A percentile compares a stretch with the other conserved stretches of the same genome.
These are phyloP conservation scores for Andrena trimmerana DNA, from an alignment of 2,888 invertebrate species.

Conservation along the genomic window DNA sequence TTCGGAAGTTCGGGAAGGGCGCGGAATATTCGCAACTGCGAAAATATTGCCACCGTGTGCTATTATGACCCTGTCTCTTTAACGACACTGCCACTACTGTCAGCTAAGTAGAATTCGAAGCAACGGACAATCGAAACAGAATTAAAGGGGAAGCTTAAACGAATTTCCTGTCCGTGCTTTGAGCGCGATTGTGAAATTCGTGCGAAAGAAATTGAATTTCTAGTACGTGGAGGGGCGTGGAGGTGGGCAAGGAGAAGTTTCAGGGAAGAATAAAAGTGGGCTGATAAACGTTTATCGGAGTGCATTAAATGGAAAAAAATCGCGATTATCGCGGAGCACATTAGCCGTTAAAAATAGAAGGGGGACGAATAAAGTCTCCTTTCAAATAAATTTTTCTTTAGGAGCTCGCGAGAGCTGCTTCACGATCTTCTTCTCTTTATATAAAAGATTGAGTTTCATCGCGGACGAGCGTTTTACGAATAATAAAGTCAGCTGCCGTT, in stretches of 20 bases:
- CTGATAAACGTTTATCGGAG: conserved; percentile 50
- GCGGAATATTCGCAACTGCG: background rate
- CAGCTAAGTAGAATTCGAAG: background rate
- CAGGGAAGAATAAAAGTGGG: conserved; percentile 5
- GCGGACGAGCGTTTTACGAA: conserved; percentile 46
- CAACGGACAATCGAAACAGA: conserved; percentile 6
- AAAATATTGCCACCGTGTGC: no score
- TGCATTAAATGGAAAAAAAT: conserved; percentile 13
- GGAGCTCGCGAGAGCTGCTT: conserved; percentile 23
- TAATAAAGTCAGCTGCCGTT: conserved; percentile 34
- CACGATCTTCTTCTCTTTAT: conserved; percentile 43
- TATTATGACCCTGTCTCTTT: no score
- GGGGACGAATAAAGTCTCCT: conserved; percentile 40
- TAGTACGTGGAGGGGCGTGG: background rate
- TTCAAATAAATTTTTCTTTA: conserved; percentile 58
- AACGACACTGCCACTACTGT: background rate
- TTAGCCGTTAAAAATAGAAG: conserved; percentile 4
- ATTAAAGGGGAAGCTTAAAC: conserved; percentile 2
- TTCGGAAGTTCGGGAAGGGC: background rate
- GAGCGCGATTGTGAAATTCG: conserved; percentile 4
- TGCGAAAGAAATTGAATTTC: conserved; percentile 35
- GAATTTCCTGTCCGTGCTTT: conserved; percentile 18
- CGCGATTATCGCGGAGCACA: conserved; percentile 30
- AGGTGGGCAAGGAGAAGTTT: background rate
- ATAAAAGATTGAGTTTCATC: conserved; percentile 41